Evolutionary conservation across 2,113 vertebrate species (phyloP), one percentile per base, ranked within the genome.

Genomic region (Natator depressus): DNA sequence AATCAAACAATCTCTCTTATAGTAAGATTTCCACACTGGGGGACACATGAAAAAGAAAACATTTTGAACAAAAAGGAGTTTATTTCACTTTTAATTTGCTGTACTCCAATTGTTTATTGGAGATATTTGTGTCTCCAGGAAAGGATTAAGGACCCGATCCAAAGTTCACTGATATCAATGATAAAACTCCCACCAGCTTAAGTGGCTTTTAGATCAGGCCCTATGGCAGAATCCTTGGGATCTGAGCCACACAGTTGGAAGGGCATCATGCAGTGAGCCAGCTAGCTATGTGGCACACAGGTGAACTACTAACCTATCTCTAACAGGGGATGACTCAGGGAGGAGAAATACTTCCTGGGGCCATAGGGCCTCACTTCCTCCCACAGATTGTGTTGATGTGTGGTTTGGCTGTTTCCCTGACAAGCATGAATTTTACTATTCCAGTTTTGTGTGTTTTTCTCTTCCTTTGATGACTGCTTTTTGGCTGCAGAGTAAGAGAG

Each of bases 361-460:
- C 78, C 19, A 42, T 13, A 24, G 5, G 62, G 9, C 53, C 35
- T 81, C 83, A 25, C 35, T 38, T 89, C 13, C 5, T 12, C 75
- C 55, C 80, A 38, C 29, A 62, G 0, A 47, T 46, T 69, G 4
- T 2, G 2, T 54, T 80, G 49, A 42, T 0, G 1, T 29, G 17
- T 7, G 29, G 82, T 59, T 93, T 54, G 84, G 53, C 31, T 62
- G 62, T 59, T 38, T 35, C 46, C 22, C 54, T 1, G 1, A 17
- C 29, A 57, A 82, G 78, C 12, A 19, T 85, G 65, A 82, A 82
- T 29, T 82, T 69, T n/a, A 75, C 11, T 75, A 2, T 85, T 51
- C 4, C 79, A 24, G 22, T 87, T 89, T 50, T 14, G 2, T 9
- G 78, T 8, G 3, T 82, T 17, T 22, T 24, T 8, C 13, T 76